Evolutionary conservation across 2,888 invertebrate genomes (phyloP), one percentile per base, ranked within the genome.

Genomic region (Pristionchus arcanus): DNA sequence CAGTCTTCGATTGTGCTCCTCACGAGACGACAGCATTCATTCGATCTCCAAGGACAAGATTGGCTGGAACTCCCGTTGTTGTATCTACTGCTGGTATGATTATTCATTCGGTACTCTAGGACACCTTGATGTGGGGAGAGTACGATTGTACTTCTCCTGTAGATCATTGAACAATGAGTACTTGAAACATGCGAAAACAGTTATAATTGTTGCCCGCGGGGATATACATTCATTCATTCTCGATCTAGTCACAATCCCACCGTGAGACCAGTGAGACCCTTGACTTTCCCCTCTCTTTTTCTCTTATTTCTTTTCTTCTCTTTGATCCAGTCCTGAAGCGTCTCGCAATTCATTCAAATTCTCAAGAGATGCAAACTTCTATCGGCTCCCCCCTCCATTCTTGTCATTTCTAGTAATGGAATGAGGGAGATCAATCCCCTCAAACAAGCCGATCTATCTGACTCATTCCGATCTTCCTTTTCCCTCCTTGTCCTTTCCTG

Each of bases 1-100:
- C 84, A 86, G 93, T 92, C 5, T 94, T 94, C 89, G 93, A 92
- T 68, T 94, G 94, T 91, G 90, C 90, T n/a, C 91, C 90, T 49
- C 91, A 92, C 49, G 95, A 95, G 90, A 94, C 94, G 21, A 93
- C 95, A 15, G 94, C 94, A 0, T 95, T 95, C 91, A 93, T 95
- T 21, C 92, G 95, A 74, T 94, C 94, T 74, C 93, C 95, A 19
- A 92, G 95, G 3, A 94, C 95, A 11, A 92, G 95, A 74, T 92
- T 95, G 16, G 95, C 94, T 66, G 95, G 95, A 86, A 95, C 95
- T 4, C 95, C 95, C 25, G 94, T 94, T 28, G 95, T 95, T 87
- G 93, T 95, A 68, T 95, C 95, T 53, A 95, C 95, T 28, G 95
- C 95, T 59, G 95, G 95, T 89, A 68, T 21, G 92, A 88, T 25